Percentiles rank a stretch among this genome's conserved stretches.
phyloP scores from a whole-genome alignment of 1,140 invertebrate species.

The Drosophila athabasca region DNA sequence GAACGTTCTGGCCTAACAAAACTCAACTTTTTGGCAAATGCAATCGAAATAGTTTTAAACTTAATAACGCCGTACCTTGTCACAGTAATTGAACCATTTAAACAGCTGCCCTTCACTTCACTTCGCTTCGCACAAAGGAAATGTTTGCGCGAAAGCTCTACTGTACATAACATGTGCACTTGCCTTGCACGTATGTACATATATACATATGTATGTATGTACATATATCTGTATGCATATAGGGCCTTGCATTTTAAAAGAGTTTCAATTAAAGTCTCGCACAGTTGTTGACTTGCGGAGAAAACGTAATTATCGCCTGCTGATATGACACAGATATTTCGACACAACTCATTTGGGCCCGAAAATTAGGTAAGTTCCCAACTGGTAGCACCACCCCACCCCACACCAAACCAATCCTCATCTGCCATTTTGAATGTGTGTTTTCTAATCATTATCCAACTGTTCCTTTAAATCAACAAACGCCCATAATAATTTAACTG shows the following conservation, averaged over 20 bases:
- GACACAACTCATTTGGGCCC: neutral
- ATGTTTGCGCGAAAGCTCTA: constrained; percentile 39
- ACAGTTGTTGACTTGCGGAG: constrained; percentile 8
- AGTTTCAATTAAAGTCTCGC: constrained; percentile 11
- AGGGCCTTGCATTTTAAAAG: constrained; percentile 2
- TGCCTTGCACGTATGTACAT: constrained; percentile 1
- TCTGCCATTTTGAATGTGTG: neutral
- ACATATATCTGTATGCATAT: neutral
- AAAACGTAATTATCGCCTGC: constrained; percentile 7
- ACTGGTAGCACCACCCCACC: too few species aligned
- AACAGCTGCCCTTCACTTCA: constrained; percentile 41
- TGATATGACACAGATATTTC: constrained; percentile 25
- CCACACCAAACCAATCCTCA: neutral
- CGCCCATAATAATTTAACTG: constrained; percentile 7
- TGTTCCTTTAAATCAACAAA: constrained; percentile 28
- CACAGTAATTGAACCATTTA: constrained; percentile 40
- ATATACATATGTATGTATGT: neutral
- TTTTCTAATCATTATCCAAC: neutral
- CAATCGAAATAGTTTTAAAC: constrained; percentile 7
- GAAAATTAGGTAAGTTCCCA: neutral
- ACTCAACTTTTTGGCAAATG: neutral
- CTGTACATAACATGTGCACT: constrained; percentile 2
- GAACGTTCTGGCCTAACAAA: constrained; percentile 19
- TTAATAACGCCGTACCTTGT: constrained; percentile 13
- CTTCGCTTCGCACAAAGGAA: constrained; percentile 28